Conservation (phyloP, 2,113 vertebrate genomes). For the Varanus salvator region DNA sequence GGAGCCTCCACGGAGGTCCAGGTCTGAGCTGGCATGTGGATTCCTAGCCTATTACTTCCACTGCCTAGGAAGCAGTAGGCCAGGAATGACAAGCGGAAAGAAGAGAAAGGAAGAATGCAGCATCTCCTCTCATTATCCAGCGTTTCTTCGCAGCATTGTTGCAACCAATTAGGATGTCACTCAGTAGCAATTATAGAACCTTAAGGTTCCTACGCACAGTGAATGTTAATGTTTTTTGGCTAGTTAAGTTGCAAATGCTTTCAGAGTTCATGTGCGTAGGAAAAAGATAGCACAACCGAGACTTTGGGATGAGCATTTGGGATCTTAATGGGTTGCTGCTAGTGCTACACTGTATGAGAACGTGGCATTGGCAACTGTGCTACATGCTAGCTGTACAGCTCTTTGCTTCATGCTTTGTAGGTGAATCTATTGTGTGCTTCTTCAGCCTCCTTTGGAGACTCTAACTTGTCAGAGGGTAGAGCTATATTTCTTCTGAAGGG, state of each 20-base stretch:
- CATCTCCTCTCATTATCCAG: conserved; percentile 1
- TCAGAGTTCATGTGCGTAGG: neutral
- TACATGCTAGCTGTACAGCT: neutral
- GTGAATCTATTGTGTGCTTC: neutral
- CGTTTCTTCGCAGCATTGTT: neutral
- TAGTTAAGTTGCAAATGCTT: neutral
- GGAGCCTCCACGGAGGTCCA: too few relatives aligned
- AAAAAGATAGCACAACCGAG: neutral
- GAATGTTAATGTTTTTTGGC: neutral
- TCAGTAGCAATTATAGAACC: conserved; percentile 12
- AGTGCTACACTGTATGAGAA: neutral
- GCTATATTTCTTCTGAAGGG: neutral
- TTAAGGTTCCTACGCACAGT: neutral
- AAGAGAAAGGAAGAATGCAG: neutral
- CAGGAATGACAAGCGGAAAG: neutral
- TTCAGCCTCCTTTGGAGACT: neutral
- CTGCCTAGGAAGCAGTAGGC: neutral
- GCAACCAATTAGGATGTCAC: conserved; percentile 16
- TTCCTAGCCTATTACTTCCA: too few relatives aligned
- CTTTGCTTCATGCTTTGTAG: neutral
- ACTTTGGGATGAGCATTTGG: neutral
- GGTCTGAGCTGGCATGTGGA: neutral
- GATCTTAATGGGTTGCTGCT: neutral
- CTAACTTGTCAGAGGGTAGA: neutral
- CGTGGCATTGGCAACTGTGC: neutral